Evolutionary conservation across 2,113 vertebrate genomes (phyloP), one percentile per base, ranked within the genome.

Genomic region (Mirza zaza): DNA sequence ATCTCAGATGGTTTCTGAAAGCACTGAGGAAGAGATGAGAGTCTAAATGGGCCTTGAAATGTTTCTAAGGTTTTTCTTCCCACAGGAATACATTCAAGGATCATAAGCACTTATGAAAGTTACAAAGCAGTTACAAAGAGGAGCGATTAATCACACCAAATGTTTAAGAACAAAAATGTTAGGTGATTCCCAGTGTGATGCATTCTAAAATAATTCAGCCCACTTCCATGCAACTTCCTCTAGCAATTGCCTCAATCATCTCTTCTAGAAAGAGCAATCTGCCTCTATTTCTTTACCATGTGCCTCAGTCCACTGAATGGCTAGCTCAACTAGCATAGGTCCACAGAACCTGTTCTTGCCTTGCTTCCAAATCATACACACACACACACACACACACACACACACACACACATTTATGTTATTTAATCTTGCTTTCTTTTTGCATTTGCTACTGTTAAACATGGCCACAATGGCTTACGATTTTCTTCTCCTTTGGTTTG

Each of bases 1-100:
- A 61, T 63, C 67, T 85, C 91, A 91, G 6, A 59, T 29, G 79
- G 67, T 80, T 80, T 85, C 77, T 90, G 87, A 92, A 92, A 85
- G 67, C 39, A 52, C 27, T 6, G 34, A 65, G 23, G 48, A 92
- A 73, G 67, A 59, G 36, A 77, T 52, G 36, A 45, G 59, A 92
- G 34, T 55, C 76, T 55, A 86, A 90, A 94, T 75, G 67, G 45
- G 23, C 73, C 67, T 61, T 68, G 65, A 85, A 91, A 67, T 18
- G 36, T 48, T 81, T 65, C 63, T 71, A 25, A 52, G 52, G 45
- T 12, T 89, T 70, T 86, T 67, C 75, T 87, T 90, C 67, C 73
- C 29, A 4, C 0, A 3, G 55, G 25, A 82, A 59, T 77, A 57
- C 84, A 68, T 42, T 68, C 50, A 61, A 48, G 32, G 42, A 55